A percentile compares a stretch with the other conserved stretches of the same genome.
Evolutionary conservation across 2,113 vertebrate species (phyloP).

Genomic region (Lamprotornis superbus): DNA sequence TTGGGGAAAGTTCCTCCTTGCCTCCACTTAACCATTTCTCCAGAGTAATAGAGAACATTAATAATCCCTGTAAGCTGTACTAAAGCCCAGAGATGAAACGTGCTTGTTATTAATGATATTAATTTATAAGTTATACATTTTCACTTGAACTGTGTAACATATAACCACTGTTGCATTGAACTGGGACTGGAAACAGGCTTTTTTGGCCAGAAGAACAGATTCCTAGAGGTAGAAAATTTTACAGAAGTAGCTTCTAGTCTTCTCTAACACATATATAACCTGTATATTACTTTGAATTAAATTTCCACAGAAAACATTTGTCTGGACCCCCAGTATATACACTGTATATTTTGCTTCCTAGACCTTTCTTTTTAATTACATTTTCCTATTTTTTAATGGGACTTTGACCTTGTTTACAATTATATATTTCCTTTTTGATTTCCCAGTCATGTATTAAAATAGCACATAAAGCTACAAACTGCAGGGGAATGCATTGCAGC

Average conservation of each 20-base stretch:
- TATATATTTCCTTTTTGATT: background rate
- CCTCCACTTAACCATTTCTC: background rate
- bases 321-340: background rate
- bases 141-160: background rate
- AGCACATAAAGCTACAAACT: background rate
- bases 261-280: background rate
- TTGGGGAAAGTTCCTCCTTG: background rate
- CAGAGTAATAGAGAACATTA: background rate
- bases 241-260: background rate
- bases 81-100: constrained; percentile 28
- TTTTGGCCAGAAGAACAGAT: background rate
- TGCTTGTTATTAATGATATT: background rate
- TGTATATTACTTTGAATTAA: background rate
- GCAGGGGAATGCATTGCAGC: background rate
- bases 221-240: background rate
- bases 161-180: background rate
- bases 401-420: background rate
- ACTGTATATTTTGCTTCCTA: background rate
- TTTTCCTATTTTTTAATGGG: background rate
- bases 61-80: background rate
- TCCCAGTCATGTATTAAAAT: background rate
- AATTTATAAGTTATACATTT: background rate
- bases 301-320: background rate
- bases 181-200: background rate
- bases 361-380: background rate